Evolutionary conservation across 2,113 vertebrate species (phyloP).

Genomic region (Circaetus gallicus): DNA sequence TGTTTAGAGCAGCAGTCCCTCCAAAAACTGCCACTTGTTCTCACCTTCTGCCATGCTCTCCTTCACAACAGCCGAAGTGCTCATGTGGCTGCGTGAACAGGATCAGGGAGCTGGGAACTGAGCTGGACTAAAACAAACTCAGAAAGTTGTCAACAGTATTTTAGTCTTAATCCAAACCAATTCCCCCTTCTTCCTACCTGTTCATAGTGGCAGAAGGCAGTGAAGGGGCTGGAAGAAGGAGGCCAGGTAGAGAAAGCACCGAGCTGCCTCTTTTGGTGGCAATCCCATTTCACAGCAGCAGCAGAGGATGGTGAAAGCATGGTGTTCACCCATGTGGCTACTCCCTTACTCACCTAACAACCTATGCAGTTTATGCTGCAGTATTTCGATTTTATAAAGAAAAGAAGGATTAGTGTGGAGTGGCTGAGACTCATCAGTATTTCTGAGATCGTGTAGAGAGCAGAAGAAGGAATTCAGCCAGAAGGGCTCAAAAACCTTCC

Average conservation of each 20-base stretch:
- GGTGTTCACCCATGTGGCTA: not conserved
- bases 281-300: not conserved
- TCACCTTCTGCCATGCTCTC: not conserved
- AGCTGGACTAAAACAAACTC: not conserved
- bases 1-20: not conserved
- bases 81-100: not conserved
- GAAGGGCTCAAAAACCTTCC: not conserved
- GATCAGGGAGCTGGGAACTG: not conserved
- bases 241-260: not conserved
- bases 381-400: not conserved
- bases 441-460: not conserved
- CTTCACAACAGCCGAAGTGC: not conserved
- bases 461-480: not conserved
- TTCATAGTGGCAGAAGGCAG: not conserved
- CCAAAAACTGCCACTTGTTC: not conserved
- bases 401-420: not conserved
- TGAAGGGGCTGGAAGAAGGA: not conserved
- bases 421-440: not conserved
- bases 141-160: not conserved
- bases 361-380: not conserved
- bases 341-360: not conserved
- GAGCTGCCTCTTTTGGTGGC: not conserved
- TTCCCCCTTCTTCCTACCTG: not conserved
- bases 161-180: not conserved
- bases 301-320: not conserved